phyloP scores from a whole-genome alignment of 2,797 vertebrate genomes.

The Myotis planiceps region DNA sequence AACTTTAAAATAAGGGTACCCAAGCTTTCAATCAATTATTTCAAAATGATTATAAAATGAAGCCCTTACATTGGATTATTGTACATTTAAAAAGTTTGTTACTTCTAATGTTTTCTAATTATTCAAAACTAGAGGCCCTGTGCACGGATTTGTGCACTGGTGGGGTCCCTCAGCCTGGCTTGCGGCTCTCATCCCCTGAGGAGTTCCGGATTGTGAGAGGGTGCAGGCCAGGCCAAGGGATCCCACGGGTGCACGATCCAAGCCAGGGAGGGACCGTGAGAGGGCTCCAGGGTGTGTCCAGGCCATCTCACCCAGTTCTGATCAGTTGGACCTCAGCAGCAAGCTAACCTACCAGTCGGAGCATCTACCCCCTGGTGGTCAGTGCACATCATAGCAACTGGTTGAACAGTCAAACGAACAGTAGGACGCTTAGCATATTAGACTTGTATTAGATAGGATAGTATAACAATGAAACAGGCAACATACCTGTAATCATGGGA shows the following conservation, averaged over 20 bases:
- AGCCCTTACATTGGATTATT: neutral
- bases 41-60: conserved; percentile 34
- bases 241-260: accelerated
- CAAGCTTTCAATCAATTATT: conserved; percentile 15
- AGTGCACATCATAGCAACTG: no score
- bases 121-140: neutral
- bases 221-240: no score
- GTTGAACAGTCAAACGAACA: accelerated
- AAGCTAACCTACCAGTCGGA: no score
- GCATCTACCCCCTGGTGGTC: no score
- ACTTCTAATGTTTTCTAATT: neutral
- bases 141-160: no score
- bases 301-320: no score
- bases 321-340: no score
- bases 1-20: neutral
- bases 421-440: no score
- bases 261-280: accelerated
- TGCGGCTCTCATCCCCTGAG: no score
- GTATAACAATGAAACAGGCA: neutral
- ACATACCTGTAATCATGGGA: neutral
- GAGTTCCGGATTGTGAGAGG: no score
- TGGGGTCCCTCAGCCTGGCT: no score
- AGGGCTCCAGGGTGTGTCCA: no score
- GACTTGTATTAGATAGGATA: neutral
- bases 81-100: neutral